Evolutionary conservation across 1,140 invertebrate species (phyloP).

Genomic region (Eumaeus atala): DNA sequence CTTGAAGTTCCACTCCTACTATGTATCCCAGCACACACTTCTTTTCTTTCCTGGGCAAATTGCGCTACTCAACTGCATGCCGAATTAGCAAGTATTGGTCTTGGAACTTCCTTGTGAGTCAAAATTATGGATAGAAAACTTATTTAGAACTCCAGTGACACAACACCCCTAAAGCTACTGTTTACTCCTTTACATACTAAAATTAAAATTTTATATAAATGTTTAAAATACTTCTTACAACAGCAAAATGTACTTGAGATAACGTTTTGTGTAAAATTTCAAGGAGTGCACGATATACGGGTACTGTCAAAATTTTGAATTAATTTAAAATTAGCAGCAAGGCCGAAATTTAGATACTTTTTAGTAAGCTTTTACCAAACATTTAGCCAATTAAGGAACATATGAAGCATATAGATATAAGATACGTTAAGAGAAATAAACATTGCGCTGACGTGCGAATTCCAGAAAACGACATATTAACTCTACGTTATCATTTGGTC

Average conservation of each 20-base stretch:
- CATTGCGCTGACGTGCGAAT: constrained; percentile 11
- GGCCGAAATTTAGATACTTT: constrained; percentile 7
- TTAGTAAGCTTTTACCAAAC: constrained; percentile 14
- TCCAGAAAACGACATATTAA: constrained; percentile 11
- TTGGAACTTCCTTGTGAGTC: no score
- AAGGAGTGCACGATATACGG: constrained; percentile 46
- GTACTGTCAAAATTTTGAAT: constrained; percentile 28
- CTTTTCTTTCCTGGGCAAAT: no score
- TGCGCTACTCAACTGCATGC: no score
- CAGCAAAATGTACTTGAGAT: constrained; percentile 57
- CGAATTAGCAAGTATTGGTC: no score
- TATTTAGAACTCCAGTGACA: background rate
- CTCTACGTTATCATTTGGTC: background rate
- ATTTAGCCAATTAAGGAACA: constrained; percentile 21
- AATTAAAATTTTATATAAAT: constrained; percentile 40
- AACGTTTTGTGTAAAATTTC: constrained; percentile 40
- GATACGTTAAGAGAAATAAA: constrained; percentile 4
- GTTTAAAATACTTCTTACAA: constrained; percentile 39
- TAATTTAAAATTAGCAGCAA: constrained; percentile 20
- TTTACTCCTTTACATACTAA: constrained; percentile 38
- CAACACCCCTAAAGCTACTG: constrained; percentile 1
- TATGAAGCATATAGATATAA: constrained; percentile 17
- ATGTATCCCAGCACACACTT: no score
- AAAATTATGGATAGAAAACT: no score
- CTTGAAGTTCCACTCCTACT: no score